Conservation (phyloP, 2,888 invertebrate genomes). For the Acronicta leporina region DNA sequence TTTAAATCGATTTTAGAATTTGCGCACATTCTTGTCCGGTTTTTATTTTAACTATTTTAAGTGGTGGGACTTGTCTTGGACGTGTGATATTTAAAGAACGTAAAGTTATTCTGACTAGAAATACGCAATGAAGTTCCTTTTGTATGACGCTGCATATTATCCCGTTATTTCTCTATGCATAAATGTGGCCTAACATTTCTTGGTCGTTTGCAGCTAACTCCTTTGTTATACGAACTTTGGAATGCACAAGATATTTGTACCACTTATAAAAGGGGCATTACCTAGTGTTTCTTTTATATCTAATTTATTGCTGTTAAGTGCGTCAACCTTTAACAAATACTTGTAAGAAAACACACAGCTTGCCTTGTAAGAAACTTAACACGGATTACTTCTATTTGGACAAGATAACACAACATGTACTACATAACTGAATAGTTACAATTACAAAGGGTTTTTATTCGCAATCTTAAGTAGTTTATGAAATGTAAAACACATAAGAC, state of each 20-base stretch:
- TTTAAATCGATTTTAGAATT: conserved; percentile 46
- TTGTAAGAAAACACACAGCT: not conserved
- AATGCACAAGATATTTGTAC: conserved; percentile 6
- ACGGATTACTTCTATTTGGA: conserved; percentile 29
- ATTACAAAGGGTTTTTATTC: not conserved
- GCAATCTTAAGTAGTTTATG: not conserved
- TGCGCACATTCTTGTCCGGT: conserved; percentile 24
- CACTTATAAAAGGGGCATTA: not conserved
- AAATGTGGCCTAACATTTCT: conserved; percentile 15
- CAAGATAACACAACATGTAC: conserved; percentile 30
- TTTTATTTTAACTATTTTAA: conserved; percentile 53
- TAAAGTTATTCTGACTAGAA: conserved; percentile 31
- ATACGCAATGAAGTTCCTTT: conserved; percentile 35
- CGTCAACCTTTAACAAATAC: conserved; percentile 17
- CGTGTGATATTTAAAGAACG: conserved; percentile 42
- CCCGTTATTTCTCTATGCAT: conserved; percentile 27
- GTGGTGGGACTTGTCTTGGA: conserved; percentile 24
- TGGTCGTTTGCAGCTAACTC: conserved; percentile 23
- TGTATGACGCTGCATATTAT: conserved; percentile 30
- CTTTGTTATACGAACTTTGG: conserved; percentile 31
- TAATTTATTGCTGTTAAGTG: not conserved
- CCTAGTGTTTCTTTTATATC: conserved; percentile 9
- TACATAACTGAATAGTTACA: conserved; percentile 1
- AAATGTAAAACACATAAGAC: no score
- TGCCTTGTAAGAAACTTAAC: conserved; percentile 9